Base-by-base conservation (phyloP, 1,140 invertebrate genomes). In the Formica exsecta region DNA sequence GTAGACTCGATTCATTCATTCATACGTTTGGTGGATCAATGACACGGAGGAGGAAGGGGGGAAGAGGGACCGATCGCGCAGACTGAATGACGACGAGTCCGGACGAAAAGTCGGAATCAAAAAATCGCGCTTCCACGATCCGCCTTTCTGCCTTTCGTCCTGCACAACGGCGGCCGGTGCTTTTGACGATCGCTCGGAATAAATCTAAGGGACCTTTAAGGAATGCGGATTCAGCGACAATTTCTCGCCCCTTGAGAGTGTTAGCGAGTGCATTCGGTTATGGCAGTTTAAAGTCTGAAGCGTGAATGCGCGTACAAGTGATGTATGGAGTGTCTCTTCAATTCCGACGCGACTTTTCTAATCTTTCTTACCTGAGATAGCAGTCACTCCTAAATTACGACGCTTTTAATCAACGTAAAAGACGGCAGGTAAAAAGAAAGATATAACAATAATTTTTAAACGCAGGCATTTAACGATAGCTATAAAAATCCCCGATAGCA, bases 71-170 rank as follows among this genome's bases (percentile, higher is more conserved):
- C 36, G 68, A 73, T 83, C 22, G n/a, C 11, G 8, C 48, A 41
- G 66, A 71, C 44, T 87, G 86, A 87, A 89, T 85, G 85, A 85
- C 73, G 54, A 44, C 79, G 8, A 57, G n/a, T 32, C 38, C n/a
- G 38, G 11, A 11, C 51, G 77, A 88, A 87, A 89, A 90, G 80
- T 90, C 79, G 25, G 25, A 80, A 91, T 90, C 87, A 86, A 90
- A 88, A 88, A 91, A 86, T 91, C 81, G 81, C 62, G 65, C 38
- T 66, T 77, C 44, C 81, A 80, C 51, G 32, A 57, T 59, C 80
- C 41, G 48, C 84, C 88, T 71, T 59, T 41, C 41, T 51, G 32
- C 41, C 64, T 41, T 79, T 74, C 81, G 81, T 62, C 73, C 36
- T 22, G 16, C 70, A 65, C 74, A 73, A 75, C 59, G 73, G 68